These are phyloP conservation scores for Variabilichromis moorii DNA, from an alignment of 2,113 vertebrate species.

Conservation along the genomic window DNA sequence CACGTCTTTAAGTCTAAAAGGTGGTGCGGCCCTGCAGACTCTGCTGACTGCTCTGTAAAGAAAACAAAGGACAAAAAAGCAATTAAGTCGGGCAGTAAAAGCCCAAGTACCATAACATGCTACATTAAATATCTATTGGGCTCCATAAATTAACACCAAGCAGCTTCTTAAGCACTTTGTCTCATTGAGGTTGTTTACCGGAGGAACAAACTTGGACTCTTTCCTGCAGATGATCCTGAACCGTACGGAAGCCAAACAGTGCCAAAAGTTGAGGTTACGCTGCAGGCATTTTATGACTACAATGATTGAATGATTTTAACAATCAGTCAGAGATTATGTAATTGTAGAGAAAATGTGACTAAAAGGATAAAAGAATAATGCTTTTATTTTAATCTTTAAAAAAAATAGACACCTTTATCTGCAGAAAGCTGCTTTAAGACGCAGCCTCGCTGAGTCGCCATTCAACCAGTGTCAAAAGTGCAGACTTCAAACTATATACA, in stretches of 20 bases:
- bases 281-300: not conserved
- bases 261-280: not conserved
- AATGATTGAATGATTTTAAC: not conserved
- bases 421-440: not conserved
- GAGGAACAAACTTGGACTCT: conserved; percentile 13
- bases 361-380: not conserved
- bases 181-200: conserved; percentile 33
- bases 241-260: not conserved
- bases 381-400: not conserved
- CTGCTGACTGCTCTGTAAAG: conserved; percentile 33
- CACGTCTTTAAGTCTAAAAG: not conserved
- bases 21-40: not conserved
- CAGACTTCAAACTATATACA: not conserved
- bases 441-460: not conserved
- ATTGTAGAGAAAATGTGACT: not conserved
- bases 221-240: not conserved
- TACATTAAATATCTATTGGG: conserved; percentile 65
- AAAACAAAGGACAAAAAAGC: conserved; percentile 68
- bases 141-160: conserved; percentile 52
- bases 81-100: conserved; percentile 61
- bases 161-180: conserved; percentile 50
- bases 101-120: conserved; percentile 61
- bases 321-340: not conserved
- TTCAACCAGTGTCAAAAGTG: not conserved
- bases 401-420: not conserved